Percentiles rank a stretch among this genome's conserved stretches.
These are phyloP conservation scores for Cylas formicarius DNA, from an alignment of 1,140 invertebrate species.

Conservation along the genomic window DNA sequence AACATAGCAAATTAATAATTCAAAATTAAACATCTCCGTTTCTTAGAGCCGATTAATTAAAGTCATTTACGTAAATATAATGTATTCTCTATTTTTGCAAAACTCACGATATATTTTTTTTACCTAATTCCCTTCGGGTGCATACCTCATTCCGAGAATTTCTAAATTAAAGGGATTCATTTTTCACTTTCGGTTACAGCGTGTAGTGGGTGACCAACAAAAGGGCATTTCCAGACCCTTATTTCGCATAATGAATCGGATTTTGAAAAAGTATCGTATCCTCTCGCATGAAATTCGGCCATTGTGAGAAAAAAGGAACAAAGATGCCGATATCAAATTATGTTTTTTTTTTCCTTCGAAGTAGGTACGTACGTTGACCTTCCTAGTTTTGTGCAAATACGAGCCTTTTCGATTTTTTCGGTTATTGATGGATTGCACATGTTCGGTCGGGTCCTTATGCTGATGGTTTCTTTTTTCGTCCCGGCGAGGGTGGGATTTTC, in stretches of 20 bases:
- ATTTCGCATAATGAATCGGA: constrained; percentile 21
- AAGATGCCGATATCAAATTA: constrained; percentile 27
- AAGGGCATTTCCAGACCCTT: constrained; percentile 12
- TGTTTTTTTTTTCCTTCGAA: constrained; percentile 17
- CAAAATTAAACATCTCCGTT: no score
- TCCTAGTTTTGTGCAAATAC: constrained; percentile 23
- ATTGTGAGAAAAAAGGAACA: constrained; percentile 19
- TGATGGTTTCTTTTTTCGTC: constrained; percentile 17
- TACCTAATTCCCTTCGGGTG: constrained; percentile 7
- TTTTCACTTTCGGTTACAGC: constrained; percentile 19
- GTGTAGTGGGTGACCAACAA: constrained; percentile 18
- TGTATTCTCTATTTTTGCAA: no score
- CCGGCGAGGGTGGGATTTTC: constrained; percentile 12
- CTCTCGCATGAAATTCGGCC: constrained; percentile 22
- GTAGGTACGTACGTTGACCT: constrained; percentile 20
- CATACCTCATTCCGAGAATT: constrained; percentile 14
- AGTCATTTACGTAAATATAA: no score
- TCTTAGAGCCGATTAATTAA: no score
- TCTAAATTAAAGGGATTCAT: constrained; percentile 19
- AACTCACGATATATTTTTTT: no score
- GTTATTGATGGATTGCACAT: constrained; percentile 23
- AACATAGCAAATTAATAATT: no score
- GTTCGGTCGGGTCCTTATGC: constrained; percentile 23
- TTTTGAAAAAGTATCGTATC: constrained; percentile 21
- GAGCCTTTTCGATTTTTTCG: constrained; percentile 16